These are phyloP conservation scores for Scolopax bukidnonensis DNA, from an alignment of 2,797 vertebrate species.

Conservation along the genomic window DNA sequence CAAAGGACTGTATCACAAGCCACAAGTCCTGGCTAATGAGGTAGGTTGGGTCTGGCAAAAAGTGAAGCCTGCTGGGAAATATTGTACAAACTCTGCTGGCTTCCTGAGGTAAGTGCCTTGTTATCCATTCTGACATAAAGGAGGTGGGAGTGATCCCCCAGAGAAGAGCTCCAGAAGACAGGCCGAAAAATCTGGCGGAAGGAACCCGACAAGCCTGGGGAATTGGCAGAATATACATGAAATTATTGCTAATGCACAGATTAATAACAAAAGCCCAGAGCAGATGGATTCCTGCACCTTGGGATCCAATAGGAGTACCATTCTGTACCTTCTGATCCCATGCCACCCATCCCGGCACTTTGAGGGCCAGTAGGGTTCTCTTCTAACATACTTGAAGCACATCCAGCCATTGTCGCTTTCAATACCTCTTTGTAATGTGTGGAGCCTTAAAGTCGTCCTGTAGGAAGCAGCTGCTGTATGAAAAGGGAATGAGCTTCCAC, in stretches of 20 bases:
- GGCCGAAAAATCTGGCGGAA: neutral
- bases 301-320: neutral
- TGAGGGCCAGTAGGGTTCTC: neutral
- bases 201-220: conserved; percentile 1
- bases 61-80: neutral
- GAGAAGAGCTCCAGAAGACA: conserved; percentile 34
- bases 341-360: conserved; percentile 1
- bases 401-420: conserved; percentile 34
- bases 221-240: conserved; percentile 4
- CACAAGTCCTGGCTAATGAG: neutral
- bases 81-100: neutral
- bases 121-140: conserved; percentile 43
- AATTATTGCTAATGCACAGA: neutral
- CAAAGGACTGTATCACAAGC: neutral
- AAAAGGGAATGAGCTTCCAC: conserved; percentile 43
- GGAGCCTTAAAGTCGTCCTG: neutral
- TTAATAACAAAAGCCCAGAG: neutral
- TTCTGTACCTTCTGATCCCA: conserved; percentile 3
- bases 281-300: neutral
- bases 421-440: conserved; percentile 45
- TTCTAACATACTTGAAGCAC: neutral
- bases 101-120: conserved; percentile 38
- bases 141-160: conserved; percentile 24
- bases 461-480: conserved; percentile 64
- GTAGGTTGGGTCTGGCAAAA: neutral